Conservation (phyloP, 2,113 vertebrate genomes). For the Choloepus hoffmanni region DNA sequence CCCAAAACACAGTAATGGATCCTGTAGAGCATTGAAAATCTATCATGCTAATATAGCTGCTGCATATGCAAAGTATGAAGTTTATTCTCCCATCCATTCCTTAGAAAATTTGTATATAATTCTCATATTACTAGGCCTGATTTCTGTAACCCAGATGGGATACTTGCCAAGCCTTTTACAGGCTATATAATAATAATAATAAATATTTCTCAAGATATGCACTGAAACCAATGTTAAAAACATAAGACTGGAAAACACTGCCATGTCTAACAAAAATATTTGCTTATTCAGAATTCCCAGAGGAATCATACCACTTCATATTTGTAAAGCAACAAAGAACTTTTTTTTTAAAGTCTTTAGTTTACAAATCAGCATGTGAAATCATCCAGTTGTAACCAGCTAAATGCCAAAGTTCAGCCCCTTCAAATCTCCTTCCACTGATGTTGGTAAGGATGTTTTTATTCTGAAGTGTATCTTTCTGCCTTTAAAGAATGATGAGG, state of each 20-base stretch:
- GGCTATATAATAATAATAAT: conserved; percentile 1
- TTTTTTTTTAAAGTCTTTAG: conserved; percentile 66
- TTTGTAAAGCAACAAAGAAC: conserved; percentile 80
- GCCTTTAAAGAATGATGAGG: neutral
- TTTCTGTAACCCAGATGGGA: conserved; percentile 12
- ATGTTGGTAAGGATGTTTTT: conserved; percentile 66
- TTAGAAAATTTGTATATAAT: conserved; percentile 70
- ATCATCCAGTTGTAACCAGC: conserved; percentile 64
- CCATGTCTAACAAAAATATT: conserved; percentile 80
- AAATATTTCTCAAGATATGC: conserved; percentile 46
- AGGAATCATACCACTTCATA: conserved; percentile 73
- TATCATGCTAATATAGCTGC: conserved; percentile 77
- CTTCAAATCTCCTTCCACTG: conserved; percentile 65
- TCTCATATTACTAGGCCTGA: conserved; percentile 62
- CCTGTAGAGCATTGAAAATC: conserved; percentile 77
- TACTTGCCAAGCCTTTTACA: conserved; percentile 38
- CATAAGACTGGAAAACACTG: conserved; percentile 69
- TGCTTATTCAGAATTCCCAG: conserved; percentile 80
- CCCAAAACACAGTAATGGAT: conserved; percentile 79
- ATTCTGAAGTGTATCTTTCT: conserved; percentile 46
- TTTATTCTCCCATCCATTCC: conserved; percentile 66
- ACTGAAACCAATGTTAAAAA: conserved; percentile 59
- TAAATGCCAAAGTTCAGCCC: conserved; percentile 56
- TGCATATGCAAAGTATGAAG: conserved; percentile 73
- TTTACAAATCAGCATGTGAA: conserved; percentile 77